phyloP scores from a whole-genome alignment of 2,888 invertebrate genomes.

The Meganola albula region DNA sequence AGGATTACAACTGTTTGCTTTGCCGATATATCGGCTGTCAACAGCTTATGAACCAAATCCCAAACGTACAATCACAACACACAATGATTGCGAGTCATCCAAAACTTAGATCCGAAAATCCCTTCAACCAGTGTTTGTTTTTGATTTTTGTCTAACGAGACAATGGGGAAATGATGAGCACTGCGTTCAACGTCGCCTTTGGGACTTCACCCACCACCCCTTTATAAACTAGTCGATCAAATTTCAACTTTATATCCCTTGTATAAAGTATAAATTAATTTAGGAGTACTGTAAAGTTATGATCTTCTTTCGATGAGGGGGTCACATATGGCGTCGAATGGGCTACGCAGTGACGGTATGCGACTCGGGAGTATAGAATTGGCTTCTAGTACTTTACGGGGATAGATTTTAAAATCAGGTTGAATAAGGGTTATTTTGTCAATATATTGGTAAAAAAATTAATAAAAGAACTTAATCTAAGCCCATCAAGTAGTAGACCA shows the following conservation, averaged over 20 bases:
- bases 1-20: slow-evolving; percentile 1
- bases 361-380: slow-evolving; percentile 69
- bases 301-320: slow-evolving; percentile 39
- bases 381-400: slow-evolving; percentile 57
- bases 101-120: slow-evolving; percentile 69
- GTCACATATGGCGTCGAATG: slow-evolving; percentile 74
- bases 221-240: slow-evolving; percentile 28
- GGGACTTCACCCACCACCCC: slow-evolving; percentile 72
- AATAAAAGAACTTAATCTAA: no score
- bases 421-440: slow-evolving; percentile 17
- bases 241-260: slow-evolving; percentile 41
- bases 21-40: slow-evolving; percentile 14
- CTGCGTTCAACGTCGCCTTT: slow-evolving; percentile 66
- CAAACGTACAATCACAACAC: slow-evolving; percentile 52
- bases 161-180: slow-evolving; percentile 78
- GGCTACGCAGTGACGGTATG: slow-evolving; percentile 71
- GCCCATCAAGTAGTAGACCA: no score
- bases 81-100: slow-evolving; percentile 62
- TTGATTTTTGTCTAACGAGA: slow-evolving; percentile 78
- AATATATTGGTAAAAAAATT: no score
- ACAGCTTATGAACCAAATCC: slow-evolving; percentile 39
- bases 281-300: slow-evolving; percentile 30
- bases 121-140: slow-evolving; percentile 70
- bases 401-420: slow-evolving; percentile 42
- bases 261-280: slow-evolving; percentile 42